Base-by-base conservation (phyloP, 1,140 invertebrate genomes). In the Cydia amplana region DNA sequence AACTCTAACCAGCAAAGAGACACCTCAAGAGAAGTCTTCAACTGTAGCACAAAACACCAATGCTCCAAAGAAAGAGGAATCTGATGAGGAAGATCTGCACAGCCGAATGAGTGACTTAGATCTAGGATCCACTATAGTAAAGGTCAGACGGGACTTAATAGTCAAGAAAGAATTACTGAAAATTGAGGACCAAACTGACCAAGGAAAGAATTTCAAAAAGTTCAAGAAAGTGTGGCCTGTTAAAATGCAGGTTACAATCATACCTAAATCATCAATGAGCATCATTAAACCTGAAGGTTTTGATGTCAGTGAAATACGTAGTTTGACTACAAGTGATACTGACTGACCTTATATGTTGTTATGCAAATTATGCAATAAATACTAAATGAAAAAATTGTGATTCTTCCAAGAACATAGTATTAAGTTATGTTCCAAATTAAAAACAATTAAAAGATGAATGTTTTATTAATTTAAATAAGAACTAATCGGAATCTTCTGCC, bases 151-250 rank as follows among this genome's bases (percentile, higher is more conserved):
- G 55, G 81, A 89, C 78, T 87, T 91, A 49, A 87, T 92, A 79
- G 80, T 91, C 0, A 91, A 91, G 79, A 87, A 82, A 75, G 88
- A 90, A 78, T 79, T 81, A 23, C 6, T 85, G 32, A 63, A 79
- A 72, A 73, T 88, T 65, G 75, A 81, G 77, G 72, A 77, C 32
- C 51, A 75, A 73, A 25, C 20, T 64, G 49, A 75, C 60, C 76
- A 78, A 70, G 60, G 83, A 1, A 90, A 83, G 67, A 92, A 92
- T 80, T 92, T 91, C 80, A 92, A 92, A 73, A 92, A 88, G 70
- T 91, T 92, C 74, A 89, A 90, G 80, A 92, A 92, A 67, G 87
- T 92, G 20, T 91, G 89, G 91, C 91, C 91, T 77, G 28, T 88
- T 4, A 91, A 88, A 83, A 85, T 84, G 78, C 83, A 88, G 72